Conservation (phyloP, 1,140 invertebrate genomes). For the Cylas formicarius region DNA sequence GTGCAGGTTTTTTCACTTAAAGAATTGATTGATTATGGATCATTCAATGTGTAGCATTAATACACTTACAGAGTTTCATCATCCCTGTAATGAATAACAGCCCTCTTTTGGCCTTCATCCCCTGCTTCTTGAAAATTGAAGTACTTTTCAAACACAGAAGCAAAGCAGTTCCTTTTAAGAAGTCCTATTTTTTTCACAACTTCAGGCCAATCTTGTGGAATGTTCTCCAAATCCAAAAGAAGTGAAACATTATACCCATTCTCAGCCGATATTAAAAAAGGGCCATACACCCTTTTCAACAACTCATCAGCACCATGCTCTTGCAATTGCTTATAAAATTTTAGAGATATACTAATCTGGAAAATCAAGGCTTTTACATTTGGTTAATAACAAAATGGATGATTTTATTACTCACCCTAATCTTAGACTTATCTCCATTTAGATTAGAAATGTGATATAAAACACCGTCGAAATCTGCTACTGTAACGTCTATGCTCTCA, state of each 20-base stretch:
- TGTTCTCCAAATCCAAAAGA: conserved; percentile 86
- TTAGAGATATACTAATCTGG: conserved; percentile 94
- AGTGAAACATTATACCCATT: conserved; percentile 93
- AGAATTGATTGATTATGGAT: not conserved
- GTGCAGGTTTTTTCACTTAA: not conserved
- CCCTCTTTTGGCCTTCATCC: conserved; percentile 82
- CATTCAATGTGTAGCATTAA: conserved; percentile 1
- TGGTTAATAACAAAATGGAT: not conserved
- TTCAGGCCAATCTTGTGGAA: conserved; percentile 83
- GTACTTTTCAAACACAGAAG: conserved; percentile 99
- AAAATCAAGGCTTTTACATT: conserved; percentile 37
- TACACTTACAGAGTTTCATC: conserved; percentile 94
- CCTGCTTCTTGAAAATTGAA: conserved; percentile 96
- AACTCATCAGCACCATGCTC: conserved; percentile 97
- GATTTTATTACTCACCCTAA: conserved; percentile 60
- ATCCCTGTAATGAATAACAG: conserved; percentile 97
- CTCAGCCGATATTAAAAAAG: conserved; percentile 73
- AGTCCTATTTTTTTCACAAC: conserved; percentile 88
- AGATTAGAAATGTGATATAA: conserved; percentile 97
- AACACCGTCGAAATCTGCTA: conserved; percentile 98
- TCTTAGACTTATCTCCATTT: conserved; percentile 92
- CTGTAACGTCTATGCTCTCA: conserved; percentile 87
- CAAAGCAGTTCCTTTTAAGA: conserved; percentile 97
- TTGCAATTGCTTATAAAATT: conserved; percentile 98
- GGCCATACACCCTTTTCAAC: conserved; percentile 85